Evolutionary conservation across 2,888 invertebrate species (phyloP).

Genomic region (Agrypnus murinus): DNA sequence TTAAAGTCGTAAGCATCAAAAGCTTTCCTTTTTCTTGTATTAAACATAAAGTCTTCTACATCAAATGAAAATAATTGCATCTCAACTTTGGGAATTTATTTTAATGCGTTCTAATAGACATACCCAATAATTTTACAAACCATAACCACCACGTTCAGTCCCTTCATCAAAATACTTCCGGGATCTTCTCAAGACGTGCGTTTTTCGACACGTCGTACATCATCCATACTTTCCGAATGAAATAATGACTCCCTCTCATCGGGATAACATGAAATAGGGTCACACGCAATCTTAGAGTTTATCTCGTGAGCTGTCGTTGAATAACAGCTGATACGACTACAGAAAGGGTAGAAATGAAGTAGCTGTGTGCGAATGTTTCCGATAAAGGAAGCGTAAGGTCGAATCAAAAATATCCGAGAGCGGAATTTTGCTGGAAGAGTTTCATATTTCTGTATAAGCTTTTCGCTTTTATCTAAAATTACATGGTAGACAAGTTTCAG

Average conservation of each 20-base stretch:
- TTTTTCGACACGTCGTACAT: constrained; percentile 31
- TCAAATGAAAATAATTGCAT: too few relatives aligned
- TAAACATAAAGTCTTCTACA: too few relatives aligned
- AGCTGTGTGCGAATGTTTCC: constrained; percentile 33
- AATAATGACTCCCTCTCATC: constrained; percentile 30
- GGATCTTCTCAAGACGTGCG: constrained; percentile 14
- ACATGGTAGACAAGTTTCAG: constrained; percentile 30
- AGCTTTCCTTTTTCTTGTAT: too few relatives aligned
- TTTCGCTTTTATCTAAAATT: constrained; percentile 23
- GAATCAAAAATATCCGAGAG: constrained; percentile 18
- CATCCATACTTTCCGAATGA: constrained; percentile 31
- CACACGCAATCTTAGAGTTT: constrained; percentile 39
- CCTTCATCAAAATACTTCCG: constrained; percentile 3
- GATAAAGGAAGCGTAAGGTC: constrained; percentile 38
- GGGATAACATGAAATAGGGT: constrained; percentile 34
- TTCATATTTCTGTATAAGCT: constrained; percentile 24
- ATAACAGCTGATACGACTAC: constrained; percentile 23
- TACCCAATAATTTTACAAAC: constrained; percentile 4
- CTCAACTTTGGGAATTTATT: too few relatives aligned
- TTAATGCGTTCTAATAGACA: too few relatives aligned
- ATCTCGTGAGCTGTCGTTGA: constrained; percentile 36
- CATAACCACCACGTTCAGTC: neutral
- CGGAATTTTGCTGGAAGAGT: constrained; percentile 8
- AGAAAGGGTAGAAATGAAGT: constrained; percentile 40
- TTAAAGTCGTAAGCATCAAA: too few relatives aligned